Evolutionary conservation across 2,888 invertebrate species (phyloP), one percentile per base, ranked within the genome.

Genomic region (Drosophila paranaensis): DNA sequence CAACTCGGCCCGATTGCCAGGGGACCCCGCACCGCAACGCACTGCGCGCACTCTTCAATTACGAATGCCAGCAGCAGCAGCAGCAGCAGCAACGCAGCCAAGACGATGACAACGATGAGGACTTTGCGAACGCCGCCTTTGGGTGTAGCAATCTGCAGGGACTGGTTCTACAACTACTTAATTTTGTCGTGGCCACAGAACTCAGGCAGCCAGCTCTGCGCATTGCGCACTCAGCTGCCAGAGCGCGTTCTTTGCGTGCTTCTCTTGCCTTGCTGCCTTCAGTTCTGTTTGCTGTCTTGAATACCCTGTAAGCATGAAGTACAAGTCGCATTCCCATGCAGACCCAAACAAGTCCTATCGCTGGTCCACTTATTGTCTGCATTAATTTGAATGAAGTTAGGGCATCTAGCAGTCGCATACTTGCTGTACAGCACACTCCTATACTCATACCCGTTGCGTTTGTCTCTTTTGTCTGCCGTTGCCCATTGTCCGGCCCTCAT

Each of bases 101-200:
- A 62, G 69, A 76, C 77, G 76, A 57, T 20, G 39, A 57, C 43
- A 55, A 42, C 57, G 40, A 10, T 51, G 63, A 58, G 61, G 60
- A 71, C 63, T 66, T 65, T 57, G 71, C 63, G 27, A 68, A 66
- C 60, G 72, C 78, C 69, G 71, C 69, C 68, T 65, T 68, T 63
- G 63, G 67, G 61, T 74, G 35, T 39, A 62, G 64, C 61, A 71
- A 71, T 86, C 86, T 80, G 70, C 60, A 55, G 86, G 81, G 83
- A 88, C 83, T 81, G 83, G 87, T 88, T 83, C 86, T 72, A 73
- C 79, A 79, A 88, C 87, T 86, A 86, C 84, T 89, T 84, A 81
- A 86, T 84, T 86, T 81, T 77, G 70, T 87, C 69, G 72, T 71
- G 75, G 54, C 57, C 63, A 54, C 70, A 55, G 46, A 60, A 33